Percentiles rank a stretch among this genome's conserved stretches.
Conservation (phyloP, 2,888 invertebrate genomes). For the Craniophora ligustri region DNA sequence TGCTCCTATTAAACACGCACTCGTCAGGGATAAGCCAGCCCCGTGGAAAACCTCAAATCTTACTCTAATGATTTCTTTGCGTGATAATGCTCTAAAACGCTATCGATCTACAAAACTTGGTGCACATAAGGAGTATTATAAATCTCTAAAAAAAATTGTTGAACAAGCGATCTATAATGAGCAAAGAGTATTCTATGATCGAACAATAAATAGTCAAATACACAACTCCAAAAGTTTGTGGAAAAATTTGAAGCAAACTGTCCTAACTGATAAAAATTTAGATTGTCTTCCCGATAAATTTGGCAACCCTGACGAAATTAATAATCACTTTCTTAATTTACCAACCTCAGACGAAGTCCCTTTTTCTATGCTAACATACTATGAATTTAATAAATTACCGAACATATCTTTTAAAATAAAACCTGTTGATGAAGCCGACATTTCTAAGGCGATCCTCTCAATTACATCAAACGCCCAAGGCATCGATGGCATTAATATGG, state of each 20-base stretch:
- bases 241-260: neutral
- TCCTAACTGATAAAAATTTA: neutral
- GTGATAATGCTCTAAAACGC: neutral
- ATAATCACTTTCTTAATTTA: neutral
- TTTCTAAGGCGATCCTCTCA: neutral
- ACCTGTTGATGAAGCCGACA: neutral
- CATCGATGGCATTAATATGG: neutral
- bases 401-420: neutral
- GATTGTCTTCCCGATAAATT: neutral
- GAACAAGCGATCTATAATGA: neutral
- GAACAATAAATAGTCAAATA: neutral
- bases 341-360: neutral
- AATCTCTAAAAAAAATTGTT: neutral
- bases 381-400: neutral
- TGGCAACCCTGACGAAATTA: neutral
- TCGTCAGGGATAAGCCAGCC: neutral
- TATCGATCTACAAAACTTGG: neutral
- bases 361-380: neutral
- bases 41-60: neutral
- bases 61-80: neutral
- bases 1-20: neutral
- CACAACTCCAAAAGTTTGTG: neutral
- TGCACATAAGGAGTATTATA: neutral
- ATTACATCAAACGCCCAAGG: neutral
- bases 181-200: neutral